phyloP scores from a whole-genome alignment of 2,797 vertebrate species.

The Geotrypetes seraphini region DNA sequence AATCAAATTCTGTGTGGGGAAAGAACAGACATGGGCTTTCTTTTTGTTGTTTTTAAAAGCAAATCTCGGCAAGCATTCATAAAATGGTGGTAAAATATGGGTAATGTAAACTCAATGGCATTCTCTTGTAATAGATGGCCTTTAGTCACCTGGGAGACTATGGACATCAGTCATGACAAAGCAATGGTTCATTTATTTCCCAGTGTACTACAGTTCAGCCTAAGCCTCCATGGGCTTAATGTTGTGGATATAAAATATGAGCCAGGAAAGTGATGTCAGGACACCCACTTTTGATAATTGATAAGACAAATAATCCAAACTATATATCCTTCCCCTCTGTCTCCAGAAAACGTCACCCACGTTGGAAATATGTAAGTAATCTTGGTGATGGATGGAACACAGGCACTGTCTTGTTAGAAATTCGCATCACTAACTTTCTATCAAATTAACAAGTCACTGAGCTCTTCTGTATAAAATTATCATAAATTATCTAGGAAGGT shows the following conservation, averaged over 20 bases:
- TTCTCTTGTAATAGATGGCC: conserved; percentile 39
- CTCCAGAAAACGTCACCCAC: conserved; percentile 74
- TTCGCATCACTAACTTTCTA: conserved; percentile 76
- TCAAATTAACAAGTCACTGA: conserved; percentile 79
- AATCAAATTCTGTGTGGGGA: no score
- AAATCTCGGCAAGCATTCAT: no score
- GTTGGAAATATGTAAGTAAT: conserved; percentile 82
- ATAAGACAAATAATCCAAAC: conserved; percentile 90
- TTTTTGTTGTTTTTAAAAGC: no score
- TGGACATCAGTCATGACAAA: conserved; percentile 51
- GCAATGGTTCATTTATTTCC: conserved; percentile 60
- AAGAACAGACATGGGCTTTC: no score
- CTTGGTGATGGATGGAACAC: conserved; percentile 78
- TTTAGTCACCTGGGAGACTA: conserved; percentile 43
- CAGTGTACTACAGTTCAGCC: conserved; percentile 46
- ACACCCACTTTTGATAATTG: conserved; percentile 93
- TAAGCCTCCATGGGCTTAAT: conserved; percentile 56
- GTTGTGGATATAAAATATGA: conserved; percentile 75
- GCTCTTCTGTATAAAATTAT: conserved; percentile 75
- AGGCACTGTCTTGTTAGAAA: conserved; percentile 77
- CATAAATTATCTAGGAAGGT: conserved; percentile 68
- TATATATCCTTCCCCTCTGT: no score
- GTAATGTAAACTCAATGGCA: conserved; percentile 8
- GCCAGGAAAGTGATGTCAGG: conserved; percentile 76
- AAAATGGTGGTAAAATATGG: not conserved